phyloP scores from a whole-genome alignment of 2,113 vertebrate species.

The Corythaixoides concolor region DNA sequence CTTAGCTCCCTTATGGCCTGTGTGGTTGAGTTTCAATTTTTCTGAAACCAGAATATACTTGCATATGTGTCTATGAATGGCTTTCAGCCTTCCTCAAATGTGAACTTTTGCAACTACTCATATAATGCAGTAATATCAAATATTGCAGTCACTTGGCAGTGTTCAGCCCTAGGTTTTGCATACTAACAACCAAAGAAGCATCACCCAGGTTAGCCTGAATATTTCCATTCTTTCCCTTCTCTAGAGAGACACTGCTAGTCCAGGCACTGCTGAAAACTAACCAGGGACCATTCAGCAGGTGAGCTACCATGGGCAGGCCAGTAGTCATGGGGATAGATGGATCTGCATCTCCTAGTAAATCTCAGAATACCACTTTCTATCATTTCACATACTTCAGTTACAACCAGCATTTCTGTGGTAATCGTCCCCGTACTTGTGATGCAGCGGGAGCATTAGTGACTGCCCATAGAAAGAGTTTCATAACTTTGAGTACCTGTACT shows the following conservation, averaged over 20 bases:
- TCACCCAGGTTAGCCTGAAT: neutral
- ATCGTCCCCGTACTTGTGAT: fast-evolving
- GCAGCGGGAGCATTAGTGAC: neutral
- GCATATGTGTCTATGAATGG: fast-evolving
- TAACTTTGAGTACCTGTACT: neutral
- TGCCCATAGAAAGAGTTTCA: neutral
- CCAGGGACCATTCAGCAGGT: fast-evolving
- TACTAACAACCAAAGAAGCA: neutral
- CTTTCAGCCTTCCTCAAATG: neutral
- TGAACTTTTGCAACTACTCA: neutral
- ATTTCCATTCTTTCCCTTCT: neutral
- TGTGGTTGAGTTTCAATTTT: neutral
- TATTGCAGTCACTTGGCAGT: neutral
- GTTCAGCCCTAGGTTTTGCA: neutral
- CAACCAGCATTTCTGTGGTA: neutral
- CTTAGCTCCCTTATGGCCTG: neutral
- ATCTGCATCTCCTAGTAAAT: neutral
- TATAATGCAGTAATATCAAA: neutral
- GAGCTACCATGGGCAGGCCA: neutral
- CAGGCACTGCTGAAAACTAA: neutral
- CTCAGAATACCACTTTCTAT: neutral
- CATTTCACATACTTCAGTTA: fast-evolving
- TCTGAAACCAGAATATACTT: neutral
- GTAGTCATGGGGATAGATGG: neutral
- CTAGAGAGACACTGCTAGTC: neutral